A percentile compares a stretch with the other conserved stretches of the same genome.
These are phyloP conservation scores for Cladopsammia gracilis DNA, from an alignment of 64 coral and sea anemone species.

Conservation along the genomic window DNA sequence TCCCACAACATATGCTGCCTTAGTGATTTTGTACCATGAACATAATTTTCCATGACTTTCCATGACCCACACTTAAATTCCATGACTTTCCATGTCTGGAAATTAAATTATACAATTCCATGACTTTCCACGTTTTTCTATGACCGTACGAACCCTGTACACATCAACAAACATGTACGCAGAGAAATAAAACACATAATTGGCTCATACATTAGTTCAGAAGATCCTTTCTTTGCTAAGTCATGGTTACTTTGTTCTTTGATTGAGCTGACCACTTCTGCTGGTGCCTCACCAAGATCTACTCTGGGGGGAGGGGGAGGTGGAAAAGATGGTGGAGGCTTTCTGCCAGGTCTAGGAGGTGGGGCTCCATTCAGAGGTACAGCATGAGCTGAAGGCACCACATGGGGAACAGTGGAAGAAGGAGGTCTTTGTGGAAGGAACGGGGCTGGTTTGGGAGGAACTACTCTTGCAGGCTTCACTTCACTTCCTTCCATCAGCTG, in stretches of 20 bases:
- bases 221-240: not conserved
- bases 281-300: constrained; percentile 62
- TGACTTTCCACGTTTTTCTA: no score
- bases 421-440: not conserved
- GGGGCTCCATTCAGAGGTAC: not conserved
- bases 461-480: not conserved
- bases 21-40: no score
- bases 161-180: not conserved
- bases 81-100: no score
- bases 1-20: no score
- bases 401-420: not conserved
- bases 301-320: constrained; percentile 66
- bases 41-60: no score
- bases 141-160: no score
- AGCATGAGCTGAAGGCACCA: not conserved
- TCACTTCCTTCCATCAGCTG: constrained; percentile 9
- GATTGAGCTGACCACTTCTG: not conserved
- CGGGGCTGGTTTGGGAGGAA: not conserved
- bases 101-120: no score
- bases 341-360: not conserved
- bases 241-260: not conserved
- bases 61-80: no score
- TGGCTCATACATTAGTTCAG: not conserved
- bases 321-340: constrained; percentile 5
- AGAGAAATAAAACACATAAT: not conserved